Evolutionary conservation across 2,888 invertebrate species (phyloP).

Genomic region (Sylvicola cinctus): DNA sequence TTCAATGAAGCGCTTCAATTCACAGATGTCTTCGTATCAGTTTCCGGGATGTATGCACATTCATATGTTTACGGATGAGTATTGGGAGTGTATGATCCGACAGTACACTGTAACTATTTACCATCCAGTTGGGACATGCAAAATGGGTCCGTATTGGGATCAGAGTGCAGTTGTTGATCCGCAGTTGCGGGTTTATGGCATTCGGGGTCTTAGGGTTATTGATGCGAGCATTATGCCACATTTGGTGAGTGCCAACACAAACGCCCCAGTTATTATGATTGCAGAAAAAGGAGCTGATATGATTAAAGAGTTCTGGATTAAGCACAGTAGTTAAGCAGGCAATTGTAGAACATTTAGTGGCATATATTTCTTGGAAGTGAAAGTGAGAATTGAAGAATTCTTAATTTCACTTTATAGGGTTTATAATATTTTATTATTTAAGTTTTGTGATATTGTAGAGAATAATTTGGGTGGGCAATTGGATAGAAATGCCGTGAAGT

Average conservation of each 20-base stretch:
- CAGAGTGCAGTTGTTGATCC: constrained; percentile 65
- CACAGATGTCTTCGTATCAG: constrained; percentile 41
- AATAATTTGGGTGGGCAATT: too few species aligned
- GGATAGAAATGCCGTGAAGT: too few species aligned
- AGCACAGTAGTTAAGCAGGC: constrained; percentile 20
- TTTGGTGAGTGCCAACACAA: constrained; percentile 68
- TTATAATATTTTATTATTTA: too few species aligned
- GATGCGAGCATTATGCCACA: constrained; percentile 78
- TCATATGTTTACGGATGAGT: constrained; percentile 46
- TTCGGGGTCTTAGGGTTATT: constrained; percentile 56
- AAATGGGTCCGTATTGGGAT: constrained; percentile 81
- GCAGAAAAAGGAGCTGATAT: constrained; percentile 77
- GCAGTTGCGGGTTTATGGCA: constrained; percentile 56
- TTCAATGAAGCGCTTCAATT: constrained; percentile 53
- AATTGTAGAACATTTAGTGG: too few species aligned
- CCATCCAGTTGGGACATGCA: constrained; percentile 70
- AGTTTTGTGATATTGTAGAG: too few species aligned
- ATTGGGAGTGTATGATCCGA: constrained; percentile 75
- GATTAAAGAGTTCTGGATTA: constrained; percentile 67
- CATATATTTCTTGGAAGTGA: too few species aligned
- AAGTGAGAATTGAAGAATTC: too few species aligned
- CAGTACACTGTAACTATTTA: constrained; percentile 69
- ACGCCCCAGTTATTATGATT: constrained; percentile 75
- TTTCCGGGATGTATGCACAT: constrained; percentile 61
- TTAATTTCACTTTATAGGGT: too few species aligned